These are phyloP conservation scores for Marronus borbonicus DNA, from an alignment of 2,888 invertebrate genomes.

Conservation along the genomic window DNA sequence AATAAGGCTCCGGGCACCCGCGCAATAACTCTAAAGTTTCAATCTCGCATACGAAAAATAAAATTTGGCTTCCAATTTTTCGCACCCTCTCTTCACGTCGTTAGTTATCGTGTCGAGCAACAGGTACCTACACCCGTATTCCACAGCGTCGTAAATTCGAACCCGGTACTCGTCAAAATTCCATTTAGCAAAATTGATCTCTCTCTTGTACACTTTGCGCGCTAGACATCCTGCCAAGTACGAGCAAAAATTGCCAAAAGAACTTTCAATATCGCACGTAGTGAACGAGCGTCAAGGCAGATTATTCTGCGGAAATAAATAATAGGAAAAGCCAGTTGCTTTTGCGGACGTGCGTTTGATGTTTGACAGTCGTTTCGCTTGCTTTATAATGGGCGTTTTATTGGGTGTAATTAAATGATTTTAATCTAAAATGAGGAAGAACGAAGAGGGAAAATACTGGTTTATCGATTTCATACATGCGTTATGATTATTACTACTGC, in stretches of 20 bases:
- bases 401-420: too few species aligned
- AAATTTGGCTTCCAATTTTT: constrained; percentile 32
- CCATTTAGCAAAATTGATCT: constrained; percentile 34
- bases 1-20: background rate
- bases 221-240: constrained; percentile 1
- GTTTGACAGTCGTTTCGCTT: too few species aligned
- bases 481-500: too few species aligned
- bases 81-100: constrained; percentile 22
- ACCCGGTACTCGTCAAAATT: constrained; percentile 35
- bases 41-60: constrained; percentile 23
- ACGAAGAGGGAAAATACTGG: too few species aligned
- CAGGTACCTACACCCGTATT: constrained; percentile 21
- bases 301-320: background rate
- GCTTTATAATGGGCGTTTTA: too few species aligned
- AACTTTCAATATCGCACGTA: background rate
- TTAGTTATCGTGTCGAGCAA: constrained; percentile 26
- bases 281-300: background rate
- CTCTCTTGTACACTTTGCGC: background rate
- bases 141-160: constrained; percentile 17
- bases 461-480: too few species aligned
- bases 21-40: constrained; percentile 19
- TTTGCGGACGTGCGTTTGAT: too few species aligned
- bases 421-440: too few species aligned
- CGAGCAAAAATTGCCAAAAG: background rate
- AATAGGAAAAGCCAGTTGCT: background rate